Base-by-base conservation (phyloP, 2,888 invertebrate genomes). In the Marronus borbonicus region DNA sequence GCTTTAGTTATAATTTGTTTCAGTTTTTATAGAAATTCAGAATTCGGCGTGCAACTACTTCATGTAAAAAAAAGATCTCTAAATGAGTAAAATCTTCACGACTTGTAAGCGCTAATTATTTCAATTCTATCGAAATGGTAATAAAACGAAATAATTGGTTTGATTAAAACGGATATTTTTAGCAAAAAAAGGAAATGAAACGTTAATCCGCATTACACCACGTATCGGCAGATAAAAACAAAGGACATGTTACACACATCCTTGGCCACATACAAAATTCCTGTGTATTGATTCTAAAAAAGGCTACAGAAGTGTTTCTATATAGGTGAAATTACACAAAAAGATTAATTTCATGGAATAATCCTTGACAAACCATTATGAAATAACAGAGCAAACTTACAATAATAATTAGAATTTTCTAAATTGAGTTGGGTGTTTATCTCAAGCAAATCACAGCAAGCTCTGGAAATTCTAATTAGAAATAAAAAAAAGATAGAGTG, bases 271-370 rank as follows among this genome's bases (percentile, higher is more conserved):
- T 52, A n/a, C 14, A 17, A 52, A 52, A 52, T 17, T 52, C n/a
- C 52, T 55, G 5, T 52, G 55, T 55, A 55, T 55, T 55, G 55
- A 55, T 55, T 55, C 17, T 55, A 55, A 55, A 55, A 55, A 55
- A 17, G 20, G 17, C 55, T 44, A 2, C 5, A 55, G 20, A 17
- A 55, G 20, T 20, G 20, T 55, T 55, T 55, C 20, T 55, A 52
- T 3, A 17, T 52, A 55, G 55, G 20, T 20, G 17, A 17, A 55
- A 44, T 44, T 10, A 44, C 44, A 1, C 12, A 44, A 44, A 44
- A 55, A 4, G 20, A 20, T 17, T 55, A 24, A 55, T 20, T 20
- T 55, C 2, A 44, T 20, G 7, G 20, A 20, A 55, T 55, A 2
- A 55, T 44, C 44, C 44, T 44, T 44, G 10, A 10, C 39, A 39